phyloP scores from a whole-genome alignment of 2,888 invertebrate genomes.

The Drosophila fungiperda region DNA sequence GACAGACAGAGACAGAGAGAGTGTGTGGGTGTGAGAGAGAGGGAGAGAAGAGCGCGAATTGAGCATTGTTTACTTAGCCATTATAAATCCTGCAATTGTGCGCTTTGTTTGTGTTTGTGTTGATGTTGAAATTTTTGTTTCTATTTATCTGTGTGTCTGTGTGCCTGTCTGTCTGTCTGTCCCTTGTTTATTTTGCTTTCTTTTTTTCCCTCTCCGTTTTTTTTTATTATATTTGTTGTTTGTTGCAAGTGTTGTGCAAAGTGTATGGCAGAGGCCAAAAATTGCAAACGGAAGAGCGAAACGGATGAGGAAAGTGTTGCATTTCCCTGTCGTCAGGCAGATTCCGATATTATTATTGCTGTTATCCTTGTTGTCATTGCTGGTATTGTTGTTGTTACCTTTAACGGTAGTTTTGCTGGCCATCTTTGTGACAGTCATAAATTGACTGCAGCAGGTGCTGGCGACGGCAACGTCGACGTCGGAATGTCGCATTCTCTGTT shows the following conservation, averaged over 20 bases:
- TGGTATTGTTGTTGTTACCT: conserved; percentile 18
- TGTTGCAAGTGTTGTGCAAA: conserved; percentile 50
- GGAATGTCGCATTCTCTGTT: conserved; percentile 33
- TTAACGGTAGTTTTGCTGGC: conserved; percentile 22
- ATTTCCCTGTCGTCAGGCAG: conserved; percentile 59
- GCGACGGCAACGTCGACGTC: conserved; percentile 18
- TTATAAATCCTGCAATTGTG: conserved; percentile 65
- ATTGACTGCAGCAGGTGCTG: conserved; percentile 72
- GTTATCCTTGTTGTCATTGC: conserved; percentile 5
- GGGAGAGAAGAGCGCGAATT: conserved; percentile 46
- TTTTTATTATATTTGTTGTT: conserved; percentile 37
- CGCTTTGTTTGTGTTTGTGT: conserved; percentile 64
- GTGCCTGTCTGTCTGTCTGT: conserved; percentile 6
- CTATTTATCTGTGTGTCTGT: conserved; percentile 8
- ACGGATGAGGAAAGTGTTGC: conserved; percentile 72
- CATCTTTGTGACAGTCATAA: conserved; percentile 44
- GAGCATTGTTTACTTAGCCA: conserved; percentile 71
- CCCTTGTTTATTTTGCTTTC: neutral
- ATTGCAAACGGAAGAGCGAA: conserved; percentile 60
- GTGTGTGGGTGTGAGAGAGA: neutral
- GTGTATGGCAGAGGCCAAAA: conserved; percentile 52
- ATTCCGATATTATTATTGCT: conserved; percentile 11
- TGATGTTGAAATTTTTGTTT: conserved; percentile 44
- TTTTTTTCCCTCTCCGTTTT: conserved; percentile 3
- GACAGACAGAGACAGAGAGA: neutral